Percentiles rank a stretch among this genome's conserved stretches.
phyloP scores from a whole-genome alignment of 2,888 invertebrate species.

The Cordilura impudica region DNA sequence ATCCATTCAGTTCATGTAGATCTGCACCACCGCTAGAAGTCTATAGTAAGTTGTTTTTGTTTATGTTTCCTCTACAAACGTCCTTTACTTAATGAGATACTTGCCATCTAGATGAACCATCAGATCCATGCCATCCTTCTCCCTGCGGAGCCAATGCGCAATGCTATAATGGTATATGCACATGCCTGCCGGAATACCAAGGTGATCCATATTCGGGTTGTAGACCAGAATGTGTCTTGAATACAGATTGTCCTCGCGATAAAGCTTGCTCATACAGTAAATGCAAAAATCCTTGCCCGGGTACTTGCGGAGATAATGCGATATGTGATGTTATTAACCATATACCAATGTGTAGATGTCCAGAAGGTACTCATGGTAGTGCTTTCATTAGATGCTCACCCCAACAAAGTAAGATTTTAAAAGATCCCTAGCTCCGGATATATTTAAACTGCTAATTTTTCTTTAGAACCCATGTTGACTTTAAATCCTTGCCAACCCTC shows the following conservation, averaged over 20 bases:
- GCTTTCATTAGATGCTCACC: conserved; percentile 85
- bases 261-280: conserved; percentile 85
- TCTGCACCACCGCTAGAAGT: conserved; percentile 69
- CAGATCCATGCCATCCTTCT: conserved; percentile 82
- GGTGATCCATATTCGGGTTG: conserved; percentile 89
- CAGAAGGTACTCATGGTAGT: conserved; percentile 82
- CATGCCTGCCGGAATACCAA: conserved; percentile 85
- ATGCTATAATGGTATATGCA: conserved; percentile 82
- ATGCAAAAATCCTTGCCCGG: conserved; percentile 86
- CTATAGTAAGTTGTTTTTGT: conserved; percentile 67
- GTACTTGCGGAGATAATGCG: conserved; percentile 86
- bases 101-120: conserved; percentile 77
- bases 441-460: conserved; percentile 1
- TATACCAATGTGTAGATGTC: conserved; percentile 86
- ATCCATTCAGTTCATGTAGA: conserved; percentile 79
- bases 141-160: conserved; percentile 87
- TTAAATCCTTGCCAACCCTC: conserved; percentile 83
- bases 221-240: conserved; percentile 87
- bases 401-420: conserved; percentile 68
- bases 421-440: too few relatives aligned
- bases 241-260: conserved; percentile 83
- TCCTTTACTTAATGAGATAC: conserved; percentile 3
- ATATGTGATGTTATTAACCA: conserved; percentile 87
- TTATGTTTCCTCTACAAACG: conserved; percentile 22
- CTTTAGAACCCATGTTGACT: conserved; percentile 74